Evolutionary conservation across 2,113 vertebrate genomes (phyloP).

Genomic region (Sebastes fasciatus): DNA sequence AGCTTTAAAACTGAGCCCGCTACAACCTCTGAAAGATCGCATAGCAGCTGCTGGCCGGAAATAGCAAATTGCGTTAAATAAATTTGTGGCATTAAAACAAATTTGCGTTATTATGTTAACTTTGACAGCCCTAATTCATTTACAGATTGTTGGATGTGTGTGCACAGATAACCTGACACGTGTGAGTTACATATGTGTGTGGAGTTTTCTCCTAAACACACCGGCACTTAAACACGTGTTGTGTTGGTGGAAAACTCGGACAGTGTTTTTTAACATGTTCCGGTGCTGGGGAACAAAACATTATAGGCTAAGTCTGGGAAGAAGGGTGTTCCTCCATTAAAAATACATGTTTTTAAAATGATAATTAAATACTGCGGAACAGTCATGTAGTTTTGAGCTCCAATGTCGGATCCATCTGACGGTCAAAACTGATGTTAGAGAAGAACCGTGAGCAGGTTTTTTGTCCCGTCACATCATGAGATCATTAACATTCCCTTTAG

Average conservation of each 20-base stretch:
- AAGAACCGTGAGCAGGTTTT: neutral
- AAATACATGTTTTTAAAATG: neutral
- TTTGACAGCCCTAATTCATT: too few species aligned
- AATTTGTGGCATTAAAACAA: too few species aligned
- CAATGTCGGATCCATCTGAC: neutral
- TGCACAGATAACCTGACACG: neutral
- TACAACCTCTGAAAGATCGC: too few species aligned
- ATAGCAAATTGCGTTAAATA: too few species aligned
- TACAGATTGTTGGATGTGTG: neutral
- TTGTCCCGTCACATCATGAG: neutral
- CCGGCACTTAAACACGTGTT: too few species aligned
- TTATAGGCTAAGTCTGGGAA: neutral
- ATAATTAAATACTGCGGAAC: neutral
- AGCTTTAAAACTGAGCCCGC: too few species aligned
- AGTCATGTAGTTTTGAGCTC: neutral
- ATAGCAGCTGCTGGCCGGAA: too few species aligned
- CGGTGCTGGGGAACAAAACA: neutral
- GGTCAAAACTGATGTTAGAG: neutral
- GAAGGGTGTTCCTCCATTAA: too few species aligned
- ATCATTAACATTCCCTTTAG: conserved; percentile 40
- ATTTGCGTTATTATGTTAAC: too few species aligned
- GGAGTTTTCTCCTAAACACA: too few species aligned
- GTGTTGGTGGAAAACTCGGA: neutral
- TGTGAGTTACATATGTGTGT: too few species aligned
- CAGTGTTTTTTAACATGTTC: too few species aligned